Percentiles rank a stretch among this genome's conserved stretches.
Evolutionary conservation across 2,888 invertebrate species (phyloP).

Genomic region (Thymelicus lineola): DNA sequence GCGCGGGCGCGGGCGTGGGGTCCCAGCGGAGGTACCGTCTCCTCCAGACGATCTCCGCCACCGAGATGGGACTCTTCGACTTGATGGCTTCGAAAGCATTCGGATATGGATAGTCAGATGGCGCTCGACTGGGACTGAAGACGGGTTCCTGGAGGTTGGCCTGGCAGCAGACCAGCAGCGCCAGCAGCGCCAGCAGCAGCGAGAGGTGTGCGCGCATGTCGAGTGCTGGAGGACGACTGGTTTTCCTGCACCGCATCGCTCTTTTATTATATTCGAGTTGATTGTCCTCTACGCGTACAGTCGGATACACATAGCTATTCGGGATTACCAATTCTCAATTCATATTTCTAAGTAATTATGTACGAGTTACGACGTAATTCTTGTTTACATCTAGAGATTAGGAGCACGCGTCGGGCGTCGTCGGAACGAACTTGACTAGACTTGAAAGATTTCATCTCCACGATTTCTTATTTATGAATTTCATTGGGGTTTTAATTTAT

Average conservation of each 20-base stretch:
- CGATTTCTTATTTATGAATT: too few relatives aligned
- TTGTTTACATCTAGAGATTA: conserved; percentile 1
- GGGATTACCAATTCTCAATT: background rate
- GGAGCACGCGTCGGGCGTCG: too few relatives aligned
- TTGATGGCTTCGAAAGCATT: background rate
- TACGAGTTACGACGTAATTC: background rate
- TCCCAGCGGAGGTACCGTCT: conserved; percentile 10
- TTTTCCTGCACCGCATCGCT: conserved; percentile 39
- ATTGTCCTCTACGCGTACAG: conserved; percentile 34
- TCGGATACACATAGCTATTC: conserved; percentile 20
- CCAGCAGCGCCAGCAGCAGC: conserved; percentile 3
- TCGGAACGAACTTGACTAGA: too few relatives aligned
- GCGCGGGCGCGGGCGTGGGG: background rate
- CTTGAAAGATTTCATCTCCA: too few relatives aligned
- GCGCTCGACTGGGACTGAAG: background rate
- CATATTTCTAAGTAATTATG: background rate
- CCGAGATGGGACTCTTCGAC: background rate
- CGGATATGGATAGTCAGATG: background rate
- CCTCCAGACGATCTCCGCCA: background rate
- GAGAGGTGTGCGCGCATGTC: conserved; percentile 42
- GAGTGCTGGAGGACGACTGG: conserved; percentile 44
- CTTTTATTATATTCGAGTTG: conserved; percentile 47
- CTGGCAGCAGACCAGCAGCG: background rate
- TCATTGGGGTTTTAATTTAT: too few relatives aligned
- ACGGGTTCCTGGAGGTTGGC: background rate